Base-by-base conservation (phyloP, 2,888 invertebrate species). In the Xestia ashworthii region DNA sequence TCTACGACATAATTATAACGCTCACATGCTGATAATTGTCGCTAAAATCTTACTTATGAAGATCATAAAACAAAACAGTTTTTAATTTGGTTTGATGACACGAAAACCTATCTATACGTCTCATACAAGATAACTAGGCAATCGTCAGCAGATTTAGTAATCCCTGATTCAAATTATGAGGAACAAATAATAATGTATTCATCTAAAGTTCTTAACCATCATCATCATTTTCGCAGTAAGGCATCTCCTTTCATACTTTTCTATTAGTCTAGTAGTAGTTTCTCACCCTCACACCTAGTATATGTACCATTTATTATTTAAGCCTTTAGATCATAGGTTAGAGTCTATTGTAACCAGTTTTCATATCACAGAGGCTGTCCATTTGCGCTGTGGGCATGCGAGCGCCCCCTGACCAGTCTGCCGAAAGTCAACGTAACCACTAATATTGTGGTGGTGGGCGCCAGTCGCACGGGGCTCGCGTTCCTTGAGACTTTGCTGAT, bases 381-480 rank as follows among this genome's bases (percentile, higher is more conserved):
- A 19, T 97, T 97, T 82, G 97, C 98, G 0, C 91, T 98, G 1
- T 98, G 97, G 93, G 88, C 97, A 3, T 92, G 97, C 65, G 97
- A 97, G 65, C 93, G 97, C 1, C 95, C 97, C 0, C 87, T 97
- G 68, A 95, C 97, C 5, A 96, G 96, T 86, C 84, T 97, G 25
- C 95, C 96, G 0, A 97, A 97, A 87, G 91, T 95, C 0, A 95
- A 95, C 60, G 94, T 98, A 14, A 98, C 98, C 83, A 95, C 94
- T 22, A 97, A 97, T 87, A 97, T 98, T 62, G 97, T 98, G 0
- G 97, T 98, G 0, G 97, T 98, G 0, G 98, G 98, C 0, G 97
- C 97, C 1, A 98, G 98, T 76, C 96, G 97, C 38, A 97, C 97
- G 0, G 97, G 97, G 0, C 91, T 98, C 0, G 95, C 98, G 0